Conservation (phyloP, 2,797 vertebrate species). For the Parotocinclus haroldoi region DNA sequence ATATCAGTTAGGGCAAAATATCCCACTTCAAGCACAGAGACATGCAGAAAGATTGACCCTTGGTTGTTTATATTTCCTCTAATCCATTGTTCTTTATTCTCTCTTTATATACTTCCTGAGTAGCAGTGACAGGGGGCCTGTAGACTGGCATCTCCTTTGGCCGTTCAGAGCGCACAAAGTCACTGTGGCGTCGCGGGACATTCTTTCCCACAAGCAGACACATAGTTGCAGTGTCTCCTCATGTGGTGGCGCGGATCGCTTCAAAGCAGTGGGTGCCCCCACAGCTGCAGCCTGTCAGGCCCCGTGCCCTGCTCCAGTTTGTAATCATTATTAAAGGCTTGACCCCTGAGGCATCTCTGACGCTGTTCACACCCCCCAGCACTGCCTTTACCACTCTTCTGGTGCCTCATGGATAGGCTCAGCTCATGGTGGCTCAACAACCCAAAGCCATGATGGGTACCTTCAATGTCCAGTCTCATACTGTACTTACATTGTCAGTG, state of each 20-base stretch:
- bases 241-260: slow-evolving; percentile 77
- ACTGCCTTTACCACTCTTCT: neutral
- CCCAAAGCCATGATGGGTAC: slow-evolving; percentile 53
- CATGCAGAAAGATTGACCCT: neutral
- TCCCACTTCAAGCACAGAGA: neutral
- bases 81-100: slow-evolving; percentile 17
- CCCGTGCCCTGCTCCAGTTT: slow-evolving; percentile 80
- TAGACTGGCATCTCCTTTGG: slow-evolving; percentile 50
- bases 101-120: slow-evolving; percentile 38
- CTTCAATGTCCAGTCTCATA: neutral
- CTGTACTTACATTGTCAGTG: neutral
- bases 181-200: slow-evolving; percentile 81
- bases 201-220: slow-evolving; percentile 85
- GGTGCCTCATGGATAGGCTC: slow-evolving; percentile 52
- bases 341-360: slow-evolving; percentile 82
- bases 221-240: slow-evolving; percentile 84
- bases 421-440: slow-evolving; percentile 71
- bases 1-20: slow-evolving; percentile 2
- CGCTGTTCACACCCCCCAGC: slow-evolving; percentile 78
- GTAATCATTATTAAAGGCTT: slow-evolving; percentile 89
- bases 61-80: neutral
- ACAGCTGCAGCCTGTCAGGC: slow-evolving; percentile 83
- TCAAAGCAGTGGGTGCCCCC: slow-evolving; percentile 72
- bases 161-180: slow-evolving; percentile 66
- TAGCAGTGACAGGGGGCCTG: slow-evolving; percentile 38